Base-by-base conservation (phyloP, 2,888 invertebrate genomes). In the Drosophila anomelani region DNA sequence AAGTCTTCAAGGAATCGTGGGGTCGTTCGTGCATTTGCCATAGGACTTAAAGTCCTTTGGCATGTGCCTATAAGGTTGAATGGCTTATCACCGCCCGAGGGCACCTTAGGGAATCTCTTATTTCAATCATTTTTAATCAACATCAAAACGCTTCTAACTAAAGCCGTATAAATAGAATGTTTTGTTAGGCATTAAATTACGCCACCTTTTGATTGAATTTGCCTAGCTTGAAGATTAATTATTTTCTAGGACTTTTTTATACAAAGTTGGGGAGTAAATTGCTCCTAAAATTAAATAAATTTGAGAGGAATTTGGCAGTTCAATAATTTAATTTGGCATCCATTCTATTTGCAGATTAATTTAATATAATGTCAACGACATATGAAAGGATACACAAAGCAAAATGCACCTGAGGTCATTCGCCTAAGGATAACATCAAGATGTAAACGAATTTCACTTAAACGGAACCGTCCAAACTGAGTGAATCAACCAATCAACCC, bases 381-480 rank as follows among this genome's bases (percentile, higher is more conserved):
- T 5, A 29, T 29, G 36, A 20, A 29, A 38, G 38, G 15, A 64
- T 7, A 12, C 0, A 15, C 2, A n/a, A 32, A 4, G 29, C 20
- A 17, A 20, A 39, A 12, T 20, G 29, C 12, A 23, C 13, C 36
- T 57, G 4, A 39, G 15, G 23, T 4, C 15, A 15, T 6, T 26
- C 26, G 13, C 9, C n/a, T 6, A n/a, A 12, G 26, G 34, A 17
- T 26, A 9, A 43, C 17, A 36, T n/a, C 36, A 63, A 10, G 15
- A 63, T 64, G 64, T 49, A 59, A 46, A 0, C 5, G 20, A n/a
- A 4, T 10, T 8, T 39, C 38, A 12, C 23, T 20, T 23, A 2
- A 20, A 15, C 17, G 59, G 38, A 41, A 36, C 61, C 64, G 36
- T 63, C 64, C 39, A 57, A 29, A 8, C 15, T 23, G 29, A 46